phyloP scores from a whole-genome alignment of 2,888 invertebrate species.

The Balanococcus diminutus region DNA sequence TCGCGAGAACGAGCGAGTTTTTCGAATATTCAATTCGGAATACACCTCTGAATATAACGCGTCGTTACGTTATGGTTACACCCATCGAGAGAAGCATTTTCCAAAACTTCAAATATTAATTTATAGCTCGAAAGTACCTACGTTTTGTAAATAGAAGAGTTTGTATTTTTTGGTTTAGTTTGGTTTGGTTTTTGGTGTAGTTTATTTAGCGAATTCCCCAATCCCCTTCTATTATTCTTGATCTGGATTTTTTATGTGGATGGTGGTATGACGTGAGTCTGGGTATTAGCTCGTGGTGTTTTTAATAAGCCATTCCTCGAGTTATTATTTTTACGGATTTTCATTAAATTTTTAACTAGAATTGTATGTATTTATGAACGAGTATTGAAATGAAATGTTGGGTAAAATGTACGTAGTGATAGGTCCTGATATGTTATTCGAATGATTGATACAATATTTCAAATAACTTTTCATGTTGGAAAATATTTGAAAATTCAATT shows the following conservation, averaged over 20 bases:
- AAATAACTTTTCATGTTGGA: background rate
- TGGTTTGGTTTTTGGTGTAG: background rate
- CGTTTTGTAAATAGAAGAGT: constrained; percentile 4
- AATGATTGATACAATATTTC: background rate
- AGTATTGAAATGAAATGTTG: background rate
- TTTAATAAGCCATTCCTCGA: background rate
- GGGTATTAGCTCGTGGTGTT: background rate
- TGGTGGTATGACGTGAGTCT: background rate
- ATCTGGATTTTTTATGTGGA: background rate
- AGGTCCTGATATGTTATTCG: too few species aligned
- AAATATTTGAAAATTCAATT: background rate
- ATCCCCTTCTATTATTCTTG: background rate
- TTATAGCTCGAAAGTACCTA: constrained; percentile 7
- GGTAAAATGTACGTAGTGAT: background rate
- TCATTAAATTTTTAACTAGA: background rate
- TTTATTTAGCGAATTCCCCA: background rate
- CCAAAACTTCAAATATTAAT: constrained; percentile 30
- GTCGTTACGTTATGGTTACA: constrained; percentile 14
- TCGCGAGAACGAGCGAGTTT: background rate
- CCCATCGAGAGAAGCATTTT: constrained; percentile 7
- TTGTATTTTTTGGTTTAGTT: too few species aligned
- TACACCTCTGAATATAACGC: background rate
- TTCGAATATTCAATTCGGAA: constrained; percentile 2
- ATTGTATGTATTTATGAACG: too few species aligned
- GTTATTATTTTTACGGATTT: background rate